Evolutionary conservation across 2,113 vertebrate genomes (phyloP).

Genomic region (Rhinopomastus cyanomelas): DNA sequence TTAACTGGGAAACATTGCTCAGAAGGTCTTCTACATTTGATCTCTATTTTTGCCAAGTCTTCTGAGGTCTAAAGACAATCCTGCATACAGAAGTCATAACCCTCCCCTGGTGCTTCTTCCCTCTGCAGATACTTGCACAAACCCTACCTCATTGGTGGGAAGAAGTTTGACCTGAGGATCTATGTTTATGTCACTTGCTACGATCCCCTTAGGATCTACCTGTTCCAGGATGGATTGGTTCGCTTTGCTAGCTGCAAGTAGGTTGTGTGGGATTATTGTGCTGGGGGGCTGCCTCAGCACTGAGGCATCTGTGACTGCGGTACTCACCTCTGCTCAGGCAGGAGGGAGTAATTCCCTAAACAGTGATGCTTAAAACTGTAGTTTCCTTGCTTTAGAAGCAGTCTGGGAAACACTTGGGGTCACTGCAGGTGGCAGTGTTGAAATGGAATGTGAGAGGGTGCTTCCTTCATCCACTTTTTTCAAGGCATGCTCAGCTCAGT

Average conservation of each 20-base stretch:
- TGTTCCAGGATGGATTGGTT: slow-evolving; percentile 94
- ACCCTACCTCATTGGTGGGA: slow-evolving; percentile 97
- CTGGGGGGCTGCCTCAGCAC: not conserved
- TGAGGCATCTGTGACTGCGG: not conserved
- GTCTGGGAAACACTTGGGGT: not conserved
- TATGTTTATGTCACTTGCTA: slow-evolving; percentile 96
- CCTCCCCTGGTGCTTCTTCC: not conserved
- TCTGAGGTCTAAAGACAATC: not conserved
- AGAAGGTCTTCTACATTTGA: not conserved
- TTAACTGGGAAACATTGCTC: not conserved
- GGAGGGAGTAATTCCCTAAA: not conserved
- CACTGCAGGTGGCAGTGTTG: not conserved
- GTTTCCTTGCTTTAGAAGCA: not conserved
- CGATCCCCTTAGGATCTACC: slow-evolving; percentile 92
- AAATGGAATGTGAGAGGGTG: not conserved
- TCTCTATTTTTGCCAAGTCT: not conserved
- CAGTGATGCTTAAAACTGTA: not conserved
- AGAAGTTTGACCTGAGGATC: slow-evolving; percentile 96
- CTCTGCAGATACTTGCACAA: slow-evolving; percentile 90
- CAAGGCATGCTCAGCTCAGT: not conserved
- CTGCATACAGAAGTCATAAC: not conserved
- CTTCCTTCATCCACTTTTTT: not conserved
- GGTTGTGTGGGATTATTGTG: slow-evolving; percentile 6
- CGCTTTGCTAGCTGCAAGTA: slow-evolving; percentile 99
- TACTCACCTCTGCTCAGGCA: not conserved